A percentile compares a stretch with the other conserved stretches of the same genome.
Conservation (phyloP, 1,140 invertebrate genomes). For the Onthophagus taurus region DNA sequence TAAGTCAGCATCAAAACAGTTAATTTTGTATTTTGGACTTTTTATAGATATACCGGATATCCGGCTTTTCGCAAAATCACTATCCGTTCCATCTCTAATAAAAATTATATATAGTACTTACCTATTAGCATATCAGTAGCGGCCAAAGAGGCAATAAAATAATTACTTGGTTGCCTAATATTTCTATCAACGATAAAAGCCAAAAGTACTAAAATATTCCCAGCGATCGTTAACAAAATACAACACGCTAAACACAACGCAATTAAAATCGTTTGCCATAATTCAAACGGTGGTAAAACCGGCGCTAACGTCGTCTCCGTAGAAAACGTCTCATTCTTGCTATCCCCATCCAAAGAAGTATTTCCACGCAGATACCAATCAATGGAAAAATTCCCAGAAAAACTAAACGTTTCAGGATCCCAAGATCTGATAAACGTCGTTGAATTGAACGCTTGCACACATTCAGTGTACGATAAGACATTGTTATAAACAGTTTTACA, state of each 20-base stretch:
- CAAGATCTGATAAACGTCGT: slow-evolving; percentile 23
- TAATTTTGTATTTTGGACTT: no score
- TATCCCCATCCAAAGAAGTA: slow-evolving; percentile 1
- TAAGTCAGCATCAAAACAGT: no score
- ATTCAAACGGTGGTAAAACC: slow-evolving; percentile 71
- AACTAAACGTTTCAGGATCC: slow-evolving; percentile 27
- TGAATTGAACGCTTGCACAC: slow-evolving; percentile 45
- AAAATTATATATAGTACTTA: no score
- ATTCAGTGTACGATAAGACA: slow-evolving; percentile 48
- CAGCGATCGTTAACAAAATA: slow-evolving; percentile 85
- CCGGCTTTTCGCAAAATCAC: no score
- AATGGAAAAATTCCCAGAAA: slow-evolving; percentile 21
- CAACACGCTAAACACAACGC: slow-evolving; percentile 81
- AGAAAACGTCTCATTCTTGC: slow-evolving; percentile 8
- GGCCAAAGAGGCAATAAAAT: slow-evolving; percentile 97
- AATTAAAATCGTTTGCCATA: slow-evolving; percentile 88
- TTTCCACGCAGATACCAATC: slow-evolving; percentile 13
- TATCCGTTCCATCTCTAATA: no score
- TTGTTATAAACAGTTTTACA: slow-evolving; percentile 56
- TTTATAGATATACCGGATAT: no score
- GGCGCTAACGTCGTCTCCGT: slow-evolving; percentile 38
- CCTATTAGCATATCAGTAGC: slow-evolving; percentile 98
- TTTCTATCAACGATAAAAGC: slow-evolving; percentile 95
- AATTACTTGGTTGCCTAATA: slow-evolving; percentile 97
- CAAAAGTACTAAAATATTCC: slow-evolving; percentile 92